Conservation (phyloP, 1,140 invertebrate genomes). For the Drosophila arawakana region DNA sequence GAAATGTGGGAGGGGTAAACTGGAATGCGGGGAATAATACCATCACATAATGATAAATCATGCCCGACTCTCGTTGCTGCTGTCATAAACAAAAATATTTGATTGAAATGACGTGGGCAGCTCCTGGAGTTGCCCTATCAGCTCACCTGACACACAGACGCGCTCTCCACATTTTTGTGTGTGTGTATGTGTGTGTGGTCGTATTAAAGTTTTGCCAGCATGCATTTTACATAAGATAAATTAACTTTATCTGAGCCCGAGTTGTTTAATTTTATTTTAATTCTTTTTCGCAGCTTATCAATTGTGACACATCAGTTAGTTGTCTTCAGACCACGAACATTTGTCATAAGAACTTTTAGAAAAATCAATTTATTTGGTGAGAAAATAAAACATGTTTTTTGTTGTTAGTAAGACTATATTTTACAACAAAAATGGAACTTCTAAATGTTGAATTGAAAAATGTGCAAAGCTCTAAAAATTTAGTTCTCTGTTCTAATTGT, state of each 20-base stretch:
- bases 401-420: no score
- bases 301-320: no score
- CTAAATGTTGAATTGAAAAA: no score
- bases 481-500: no score
- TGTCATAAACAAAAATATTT: slow-evolving; percentile 75
- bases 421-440: no score
- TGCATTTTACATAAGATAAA: slow-evolving; percentile 57
- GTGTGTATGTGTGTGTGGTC: slow-evolving; percentile 10
- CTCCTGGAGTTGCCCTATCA: slow-evolving; percentile 21
- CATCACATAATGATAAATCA: slow-evolving; percentile 72
- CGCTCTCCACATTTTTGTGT: slow-evolving; percentile 27
- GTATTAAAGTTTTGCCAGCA: slow-evolving; percentile 54
- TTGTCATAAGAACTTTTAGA: no score
- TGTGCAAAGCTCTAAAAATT: no score
- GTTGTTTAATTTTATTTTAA: neutral
- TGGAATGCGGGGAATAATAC: slow-evolving; percentile 1
- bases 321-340: no score
- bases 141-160: slow-evolving; percentile 40
- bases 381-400: no score
- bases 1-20: no score
- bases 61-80: slow-evolving; percentile 44
- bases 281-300: no score
- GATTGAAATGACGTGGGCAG: slow-evolving; percentile 65
- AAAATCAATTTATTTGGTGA: no score
- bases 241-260: slow-evolving; percentile 36